phyloP scores from a whole-genome alignment of 2,113 vertebrate species.

The Podilymbus podiceps region DNA sequence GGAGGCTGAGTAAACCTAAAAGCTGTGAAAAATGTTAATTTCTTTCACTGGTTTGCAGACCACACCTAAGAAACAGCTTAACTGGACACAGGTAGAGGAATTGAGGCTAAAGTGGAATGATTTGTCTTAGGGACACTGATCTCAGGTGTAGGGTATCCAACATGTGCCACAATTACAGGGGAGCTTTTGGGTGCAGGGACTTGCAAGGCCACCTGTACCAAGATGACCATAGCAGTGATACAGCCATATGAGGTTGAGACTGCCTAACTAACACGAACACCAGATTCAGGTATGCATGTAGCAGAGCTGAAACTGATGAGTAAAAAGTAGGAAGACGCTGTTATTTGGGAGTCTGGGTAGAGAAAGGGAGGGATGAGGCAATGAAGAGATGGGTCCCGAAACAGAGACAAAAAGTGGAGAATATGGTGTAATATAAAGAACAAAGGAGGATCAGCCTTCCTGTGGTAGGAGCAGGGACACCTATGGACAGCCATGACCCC shows the following conservation, averaged over 20 bases:
- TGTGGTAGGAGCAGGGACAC: neutral
- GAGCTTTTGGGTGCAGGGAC: neutral
- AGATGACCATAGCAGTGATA: neutral
- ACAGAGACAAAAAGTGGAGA: neutral
- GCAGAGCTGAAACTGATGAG: neutral
- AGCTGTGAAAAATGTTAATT: neutral
- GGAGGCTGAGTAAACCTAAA: neutral
- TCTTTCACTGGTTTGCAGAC: neutral
- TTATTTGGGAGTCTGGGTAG: neutral
- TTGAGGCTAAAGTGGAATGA: neutral
- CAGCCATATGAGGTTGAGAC: neutral
- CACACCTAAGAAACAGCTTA: neutral
- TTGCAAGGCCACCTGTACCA: neutral
- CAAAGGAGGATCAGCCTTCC: neutral
- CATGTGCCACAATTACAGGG: fast-evolving
- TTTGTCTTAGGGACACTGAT: neutral
- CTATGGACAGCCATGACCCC: neutral
- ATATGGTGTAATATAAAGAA: neutral
- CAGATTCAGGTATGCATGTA: neutral
- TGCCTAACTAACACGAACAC: neutral
- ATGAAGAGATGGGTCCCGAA: neutral
- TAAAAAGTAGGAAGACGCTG: neutral
- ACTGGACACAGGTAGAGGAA: neutral
- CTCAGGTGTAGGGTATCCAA: neutral
- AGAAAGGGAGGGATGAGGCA: neutral